Conservation (phyloP, 2,113 vertebrate genomes). For the Irena cyanogastra region DNA sequence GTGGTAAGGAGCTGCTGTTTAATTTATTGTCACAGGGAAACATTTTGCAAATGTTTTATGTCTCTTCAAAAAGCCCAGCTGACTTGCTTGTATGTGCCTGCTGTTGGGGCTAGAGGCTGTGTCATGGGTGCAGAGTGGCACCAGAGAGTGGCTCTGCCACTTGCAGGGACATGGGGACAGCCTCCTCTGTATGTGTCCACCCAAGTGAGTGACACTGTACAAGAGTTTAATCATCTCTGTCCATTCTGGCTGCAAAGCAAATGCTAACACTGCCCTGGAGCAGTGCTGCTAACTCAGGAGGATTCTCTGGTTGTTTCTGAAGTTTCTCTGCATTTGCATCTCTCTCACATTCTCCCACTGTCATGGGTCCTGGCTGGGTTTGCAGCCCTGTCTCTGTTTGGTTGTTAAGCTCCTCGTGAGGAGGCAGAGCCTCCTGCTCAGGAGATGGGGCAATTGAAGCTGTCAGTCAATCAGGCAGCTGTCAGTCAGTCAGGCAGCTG, state of each 20-base stretch:
- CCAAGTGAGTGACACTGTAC: rapidly evolving
- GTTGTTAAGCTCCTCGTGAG: neutral
- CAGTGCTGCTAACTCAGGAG: neutral
- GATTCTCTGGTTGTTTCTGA: neutral
- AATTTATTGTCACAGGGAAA: neutral
- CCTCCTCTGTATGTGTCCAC: neutral
- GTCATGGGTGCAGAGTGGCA: neutral
- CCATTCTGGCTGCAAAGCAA: neutral
- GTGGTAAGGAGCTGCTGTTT: neutral
- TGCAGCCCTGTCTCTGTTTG: neutral
- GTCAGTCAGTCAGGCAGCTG: neutral
- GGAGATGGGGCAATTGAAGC: neutral
- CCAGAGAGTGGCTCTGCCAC: neutral
- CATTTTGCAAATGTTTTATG: rapidly evolving
- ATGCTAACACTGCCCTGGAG: neutral
- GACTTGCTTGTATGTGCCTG: neutral
- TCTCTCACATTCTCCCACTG: neutral
- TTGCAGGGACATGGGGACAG: neutral
- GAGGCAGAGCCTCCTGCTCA: neutral
- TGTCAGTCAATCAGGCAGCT: neutral
- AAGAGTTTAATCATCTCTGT: neutral
- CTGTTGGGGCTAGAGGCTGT: neutral
- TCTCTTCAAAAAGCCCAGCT: neutral
- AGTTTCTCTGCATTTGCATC: neutral
- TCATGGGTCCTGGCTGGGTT: neutral